Percentiles rank a stretch among this genome's conserved stretches.
phyloP scores from a whole-genome alignment of 1,140 invertebrate species.

The Halictus rubicundus region DNA sequence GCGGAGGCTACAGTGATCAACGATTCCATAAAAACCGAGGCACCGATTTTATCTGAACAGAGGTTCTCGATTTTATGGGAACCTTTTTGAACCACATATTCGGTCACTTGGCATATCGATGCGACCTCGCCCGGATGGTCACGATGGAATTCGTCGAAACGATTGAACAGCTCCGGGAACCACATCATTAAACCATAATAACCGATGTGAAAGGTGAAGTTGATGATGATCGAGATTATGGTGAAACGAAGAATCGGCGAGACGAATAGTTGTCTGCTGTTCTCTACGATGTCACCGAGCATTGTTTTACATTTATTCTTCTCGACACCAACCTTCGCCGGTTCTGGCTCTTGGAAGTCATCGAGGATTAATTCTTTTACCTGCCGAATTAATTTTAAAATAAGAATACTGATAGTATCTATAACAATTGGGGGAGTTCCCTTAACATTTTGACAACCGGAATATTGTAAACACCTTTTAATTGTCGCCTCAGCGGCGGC shows the following conservation, averaged over 20 bases:
- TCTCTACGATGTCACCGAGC: constrained; percentile 87
- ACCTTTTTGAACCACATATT: constrained; percentile 86
- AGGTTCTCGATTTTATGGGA: constrained; percentile 82
- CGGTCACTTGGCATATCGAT: constrained; percentile 88
- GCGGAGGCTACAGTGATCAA: constrained; percentile 92
- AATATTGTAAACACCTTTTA: too few relatives aligned
- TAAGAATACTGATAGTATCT: not conserved
- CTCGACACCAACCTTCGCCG: constrained; percentile 77
- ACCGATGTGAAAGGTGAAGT: constrained; percentile 93
- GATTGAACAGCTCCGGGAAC: constrained; percentile 94
- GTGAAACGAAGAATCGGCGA: constrained; percentile 91
- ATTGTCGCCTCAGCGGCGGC: too few relatives aligned
- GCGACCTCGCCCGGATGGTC: constrained; percentile 81
- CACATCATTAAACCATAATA: constrained; percentile 96
- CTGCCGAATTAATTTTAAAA: constrained; percentile 48
- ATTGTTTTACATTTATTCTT: constrained; percentile 85
- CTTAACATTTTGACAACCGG: too few relatives aligned
- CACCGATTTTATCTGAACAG: constrained; percentile 87
- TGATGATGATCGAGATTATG: constrained; percentile 90
- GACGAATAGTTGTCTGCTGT: constrained; percentile 89
- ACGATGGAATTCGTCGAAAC: constrained; percentile 89
- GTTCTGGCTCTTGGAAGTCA: constrained; percentile 81
- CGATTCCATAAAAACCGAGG: constrained; percentile 91
- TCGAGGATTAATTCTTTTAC: constrained; percentile 88
- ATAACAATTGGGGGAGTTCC: not conserved